Percentiles rank a stretch among this genome's conserved stretches.
Evolutionary conservation across 2,888 invertebrate species (phyloP).

Genomic region (Caenorhabditis plicata): DNA sequence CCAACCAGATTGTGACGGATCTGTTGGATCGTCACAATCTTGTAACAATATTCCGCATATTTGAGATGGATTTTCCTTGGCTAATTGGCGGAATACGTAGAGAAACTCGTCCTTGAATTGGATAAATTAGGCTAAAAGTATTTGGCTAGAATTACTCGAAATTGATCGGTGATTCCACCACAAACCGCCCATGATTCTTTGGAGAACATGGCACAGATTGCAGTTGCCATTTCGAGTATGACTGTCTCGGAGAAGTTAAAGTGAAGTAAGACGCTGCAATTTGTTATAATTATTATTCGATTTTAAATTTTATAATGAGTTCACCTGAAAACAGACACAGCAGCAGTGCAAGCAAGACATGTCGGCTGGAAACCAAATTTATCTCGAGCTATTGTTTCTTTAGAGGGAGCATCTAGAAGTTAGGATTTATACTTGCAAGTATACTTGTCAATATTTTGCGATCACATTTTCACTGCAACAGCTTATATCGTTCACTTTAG

Average conservation of each 20-base stretch:
- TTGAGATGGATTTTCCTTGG: conserved; percentile 41
- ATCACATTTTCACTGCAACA: too few species aligned
- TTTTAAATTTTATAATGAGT: background rate
- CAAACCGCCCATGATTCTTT: conserved; percentile 56
- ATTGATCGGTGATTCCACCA: conserved; percentile 61
- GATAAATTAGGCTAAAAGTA: background rate
- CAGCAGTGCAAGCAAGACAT: conserved; percentile 17
- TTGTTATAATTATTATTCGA: background rate
- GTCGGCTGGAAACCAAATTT: conserved; percentile 21
- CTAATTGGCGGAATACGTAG: conserved; percentile 57
- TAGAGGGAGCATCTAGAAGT: conserved; percentile 3
- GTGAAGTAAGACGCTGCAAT: conserved; percentile 38
- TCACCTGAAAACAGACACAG: conserved; percentile 14
- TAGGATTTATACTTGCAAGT: too few species aligned
- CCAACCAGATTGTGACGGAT: conserved; percentile 61
- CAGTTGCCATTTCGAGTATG: conserved; percentile 51
- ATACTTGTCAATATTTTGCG: too few species aligned
- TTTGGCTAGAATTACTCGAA: conserved; percentile 37
- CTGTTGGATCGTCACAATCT: conserved; percentile 69
- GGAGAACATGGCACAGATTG: conserved; percentile 55
- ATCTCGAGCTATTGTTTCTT: conserved; percentile 4
- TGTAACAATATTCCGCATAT: conserved; percentile 58
- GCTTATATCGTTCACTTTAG: too few species aligned
- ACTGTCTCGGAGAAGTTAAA: conserved; percentile 48
- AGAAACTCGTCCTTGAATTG: conserved; percentile 61